phyloP scores from a whole-genome alignment of 1,140 invertebrate species.

The Andrena cerasifolii region DNA sequence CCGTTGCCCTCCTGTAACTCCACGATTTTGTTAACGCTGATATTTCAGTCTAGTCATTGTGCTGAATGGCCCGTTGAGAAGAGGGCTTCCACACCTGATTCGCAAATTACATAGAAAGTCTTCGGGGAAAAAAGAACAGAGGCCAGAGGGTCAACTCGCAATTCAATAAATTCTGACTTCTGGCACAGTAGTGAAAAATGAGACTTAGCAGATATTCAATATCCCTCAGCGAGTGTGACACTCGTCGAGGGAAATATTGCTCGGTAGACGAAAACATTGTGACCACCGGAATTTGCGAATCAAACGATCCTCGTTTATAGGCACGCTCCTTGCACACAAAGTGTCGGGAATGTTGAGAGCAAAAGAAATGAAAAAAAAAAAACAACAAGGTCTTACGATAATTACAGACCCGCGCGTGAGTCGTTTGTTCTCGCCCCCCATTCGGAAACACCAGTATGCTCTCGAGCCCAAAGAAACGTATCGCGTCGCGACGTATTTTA shows the following conservation, averaged over 20 bases:
- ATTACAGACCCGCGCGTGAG: slow-evolving; percentile 20
- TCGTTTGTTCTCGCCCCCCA: slow-evolving; percentile 47
- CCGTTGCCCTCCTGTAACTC: slow-evolving; percentile 51
- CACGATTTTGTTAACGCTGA: slow-evolving; percentile 68
- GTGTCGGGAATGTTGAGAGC: slow-evolving; percentile 43
- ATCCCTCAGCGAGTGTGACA: too few species aligned
- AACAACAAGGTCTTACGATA: slow-evolving; percentile 18
- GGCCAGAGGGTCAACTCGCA: background rate
- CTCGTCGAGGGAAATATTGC: too few species aligned
- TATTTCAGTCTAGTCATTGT: slow-evolving; percentile 77
- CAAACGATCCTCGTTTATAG: slow-evolving; percentile 64
- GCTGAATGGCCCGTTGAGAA: slow-evolving; percentile 81
- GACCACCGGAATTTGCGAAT: slow-evolving; percentile 70
- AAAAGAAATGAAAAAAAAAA: slow-evolving; percentile 24
- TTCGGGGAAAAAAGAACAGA: background rate
- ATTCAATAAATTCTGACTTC: background rate
- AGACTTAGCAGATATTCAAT: background rate
- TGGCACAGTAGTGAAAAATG: background rate
- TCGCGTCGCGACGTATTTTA: slow-evolving; percentile 37
- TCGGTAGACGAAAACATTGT: background rate
- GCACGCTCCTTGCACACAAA: slow-evolving; percentile 69
- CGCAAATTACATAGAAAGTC: slow-evolving; percentile 70
- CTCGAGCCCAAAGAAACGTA: slow-evolving; percentile 31
- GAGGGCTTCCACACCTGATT: slow-evolving; percentile 77
- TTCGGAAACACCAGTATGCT: slow-evolving; percentile 39